Evolutionary conservation across 37 sponge, comb jelly and placozoan genomes (phyloP).

Genomic region (Tethya wilhelma): DNA sequence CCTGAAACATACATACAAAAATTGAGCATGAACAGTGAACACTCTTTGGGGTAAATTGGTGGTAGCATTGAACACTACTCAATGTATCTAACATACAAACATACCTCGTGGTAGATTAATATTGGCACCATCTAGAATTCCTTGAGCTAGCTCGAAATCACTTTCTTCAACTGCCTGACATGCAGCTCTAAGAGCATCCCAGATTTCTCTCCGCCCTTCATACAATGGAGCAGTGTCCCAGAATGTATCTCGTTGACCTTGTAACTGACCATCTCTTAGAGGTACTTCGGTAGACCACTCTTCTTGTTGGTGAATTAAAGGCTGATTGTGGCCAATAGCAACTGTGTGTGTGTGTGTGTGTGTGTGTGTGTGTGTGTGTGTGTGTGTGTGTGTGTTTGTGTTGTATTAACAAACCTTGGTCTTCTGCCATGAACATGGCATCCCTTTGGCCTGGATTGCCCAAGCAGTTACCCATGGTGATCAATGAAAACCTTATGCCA

Average conservation of each 20-base stretch:
- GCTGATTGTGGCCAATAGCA: conserved; percentile 79
- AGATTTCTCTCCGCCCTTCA: conserved; percentile 93
- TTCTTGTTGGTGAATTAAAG: conserved; percentile 51
- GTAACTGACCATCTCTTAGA: conserved; percentile 76
- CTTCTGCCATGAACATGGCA: neutral
- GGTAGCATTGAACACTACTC: conserved; percentile 74
- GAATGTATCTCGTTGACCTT: conserved; percentile 86
- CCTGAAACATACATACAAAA: too few relatives aligned
- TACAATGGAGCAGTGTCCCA: conserved; percentile 97
- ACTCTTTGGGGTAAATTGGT: conserved; percentile 41
- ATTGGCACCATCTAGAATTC: conserved; percentile 88
- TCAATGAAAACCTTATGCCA: too few relatives aligned
- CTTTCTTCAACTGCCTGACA: conserved; percentile 78
- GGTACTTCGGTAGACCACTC: conserved; percentile 74
- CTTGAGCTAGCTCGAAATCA: conserved; percentile 96
- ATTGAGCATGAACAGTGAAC: too few relatives aligned
- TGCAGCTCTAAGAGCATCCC: conserved; percentile 95
- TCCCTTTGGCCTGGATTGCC: neutral
- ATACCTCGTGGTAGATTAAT: conserved; percentile 91
- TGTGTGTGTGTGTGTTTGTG: too few relatives aligned
- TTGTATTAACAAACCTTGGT: too few relatives aligned
- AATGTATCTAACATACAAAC: conserved; percentile 28
- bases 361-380: too few relatives aligned
- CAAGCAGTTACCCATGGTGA: conserved; percentile 41
- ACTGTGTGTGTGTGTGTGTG: too few relatives aligned